Conservation (phyloP, 2,113 vertebrate genomes). For the Semnopithecus entellus region DNA sequence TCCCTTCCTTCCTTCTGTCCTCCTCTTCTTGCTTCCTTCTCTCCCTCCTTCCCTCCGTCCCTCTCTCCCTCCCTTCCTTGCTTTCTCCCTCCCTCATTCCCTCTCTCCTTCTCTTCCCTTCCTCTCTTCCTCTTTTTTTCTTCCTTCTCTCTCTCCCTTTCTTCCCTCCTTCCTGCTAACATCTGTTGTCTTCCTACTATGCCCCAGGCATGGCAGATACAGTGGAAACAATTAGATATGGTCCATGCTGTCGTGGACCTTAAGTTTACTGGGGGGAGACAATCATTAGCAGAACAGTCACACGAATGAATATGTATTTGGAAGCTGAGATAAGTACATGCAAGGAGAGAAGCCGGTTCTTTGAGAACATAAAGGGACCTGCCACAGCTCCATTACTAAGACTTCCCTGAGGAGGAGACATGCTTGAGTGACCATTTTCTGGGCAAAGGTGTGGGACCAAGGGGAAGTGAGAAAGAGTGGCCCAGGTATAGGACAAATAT, state of each 20-base stretch:
- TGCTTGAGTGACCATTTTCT: background rate
- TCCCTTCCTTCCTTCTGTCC: fast-evolving
- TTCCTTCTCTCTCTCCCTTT: background rate
- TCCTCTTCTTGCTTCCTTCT: too few relatives aligned
- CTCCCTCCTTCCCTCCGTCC: too few relatives aligned
- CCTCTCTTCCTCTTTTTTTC: background rate
- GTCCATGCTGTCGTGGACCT: background rate
- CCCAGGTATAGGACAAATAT: background rate
- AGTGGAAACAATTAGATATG: background rate
- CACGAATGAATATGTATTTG: background rate
- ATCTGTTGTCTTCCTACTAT: background rate
- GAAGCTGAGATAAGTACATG: background rate
- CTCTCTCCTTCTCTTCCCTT: fast-evolving
- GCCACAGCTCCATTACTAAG: too few relatives aligned
- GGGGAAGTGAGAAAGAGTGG: background rate
- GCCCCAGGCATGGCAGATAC: background rate
- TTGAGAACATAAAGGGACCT: background rate
- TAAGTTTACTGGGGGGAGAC: background rate
- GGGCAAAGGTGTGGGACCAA: background rate
- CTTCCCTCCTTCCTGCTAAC: background rate
- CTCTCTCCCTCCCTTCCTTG: too few relatives aligned
- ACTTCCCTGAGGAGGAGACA: background rate
- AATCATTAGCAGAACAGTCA: background rate
- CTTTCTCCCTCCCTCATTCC: too few relatives aligned
- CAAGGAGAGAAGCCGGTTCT: background rate